Conservation (phyloP, 2,797 vertebrate species). For the Phataginus tetradactyla region DNA sequence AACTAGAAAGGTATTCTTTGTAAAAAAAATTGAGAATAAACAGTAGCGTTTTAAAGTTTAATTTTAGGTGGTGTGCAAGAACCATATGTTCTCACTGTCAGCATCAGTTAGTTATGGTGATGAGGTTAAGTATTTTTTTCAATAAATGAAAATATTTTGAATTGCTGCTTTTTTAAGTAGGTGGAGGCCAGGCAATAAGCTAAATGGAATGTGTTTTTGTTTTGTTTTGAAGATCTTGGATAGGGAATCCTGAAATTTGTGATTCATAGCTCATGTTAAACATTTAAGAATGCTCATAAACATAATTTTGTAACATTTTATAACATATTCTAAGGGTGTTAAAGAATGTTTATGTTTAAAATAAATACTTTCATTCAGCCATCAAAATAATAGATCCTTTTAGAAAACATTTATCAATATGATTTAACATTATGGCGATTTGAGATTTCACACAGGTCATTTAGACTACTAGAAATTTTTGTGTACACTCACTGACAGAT, state of each 20-base stretch:
- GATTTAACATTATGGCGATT: neutral
- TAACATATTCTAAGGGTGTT: neutral
- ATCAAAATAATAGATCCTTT: neutral
- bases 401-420: neutral
- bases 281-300: neutral
- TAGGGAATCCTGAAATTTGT: neutral
- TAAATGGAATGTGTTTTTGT: conserved; percentile 36
- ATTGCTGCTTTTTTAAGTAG: conserved; percentile 64
- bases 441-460: neutral
- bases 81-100: conserved; percentile 71
- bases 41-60: conserved; percentile 58
- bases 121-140: conserved; percentile 69
- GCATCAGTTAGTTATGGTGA: conserved; percentile 76
- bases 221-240: conserved; percentile 41
- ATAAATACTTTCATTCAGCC: neutral
- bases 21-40: conserved; percentile 36
- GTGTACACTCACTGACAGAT: neutral
- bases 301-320: neutral
- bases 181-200: conserved; percentile 57
- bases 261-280: neutral
- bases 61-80: conserved; percentile 67
- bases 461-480: neutral
- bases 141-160: conserved; percentile 80
- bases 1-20: neutral
- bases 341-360: neutral